Evolutionary conservation across 2,888 invertebrate species (phyloP).

Genomic region (Sympetrum striolatum): DNA sequence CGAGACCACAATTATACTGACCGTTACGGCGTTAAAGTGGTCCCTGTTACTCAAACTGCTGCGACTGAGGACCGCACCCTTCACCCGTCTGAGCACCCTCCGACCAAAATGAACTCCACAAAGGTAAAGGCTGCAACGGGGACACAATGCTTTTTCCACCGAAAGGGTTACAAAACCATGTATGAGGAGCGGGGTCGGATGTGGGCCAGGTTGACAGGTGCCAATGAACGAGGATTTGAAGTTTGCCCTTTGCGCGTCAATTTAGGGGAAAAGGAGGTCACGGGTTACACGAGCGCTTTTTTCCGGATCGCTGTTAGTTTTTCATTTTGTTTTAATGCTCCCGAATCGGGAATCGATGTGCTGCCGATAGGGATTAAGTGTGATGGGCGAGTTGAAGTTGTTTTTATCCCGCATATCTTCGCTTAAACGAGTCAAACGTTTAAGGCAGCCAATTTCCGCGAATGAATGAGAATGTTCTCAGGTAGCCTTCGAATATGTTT

Average conservation of each 20-base stretch:
- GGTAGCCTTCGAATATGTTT: too few species aligned
- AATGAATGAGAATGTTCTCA: background rate
- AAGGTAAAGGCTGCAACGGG: background rate
- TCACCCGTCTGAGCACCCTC: background rate
- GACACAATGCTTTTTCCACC: background rate
- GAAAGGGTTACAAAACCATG: background rate
- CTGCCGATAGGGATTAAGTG: background rate
- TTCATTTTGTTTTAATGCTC: background rate
- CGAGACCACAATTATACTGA: constrained; percentile 30
- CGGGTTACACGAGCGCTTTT: background rate
- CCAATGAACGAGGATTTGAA: background rate
- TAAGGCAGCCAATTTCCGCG: background rate
- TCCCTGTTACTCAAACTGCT: constrained; percentile 3
- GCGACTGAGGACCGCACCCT: background rate
- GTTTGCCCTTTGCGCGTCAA: background rate
- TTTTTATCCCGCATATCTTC: background rate
- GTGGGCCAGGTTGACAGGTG: background rate
- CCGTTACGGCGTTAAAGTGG: constrained; percentile 26
- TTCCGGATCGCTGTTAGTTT: background rate
- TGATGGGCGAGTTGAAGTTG: background rate
- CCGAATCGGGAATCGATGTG: background rate
- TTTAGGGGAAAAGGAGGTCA: background rate
- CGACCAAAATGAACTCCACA: background rate
- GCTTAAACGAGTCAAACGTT: background rate
- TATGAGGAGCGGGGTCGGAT: background rate